Evolutionary conservation across 2,797 vertebrate genomes (phyloP), one percentile per base, ranked within the genome.

Genomic region (Micromesistius poutassou): DNA sequence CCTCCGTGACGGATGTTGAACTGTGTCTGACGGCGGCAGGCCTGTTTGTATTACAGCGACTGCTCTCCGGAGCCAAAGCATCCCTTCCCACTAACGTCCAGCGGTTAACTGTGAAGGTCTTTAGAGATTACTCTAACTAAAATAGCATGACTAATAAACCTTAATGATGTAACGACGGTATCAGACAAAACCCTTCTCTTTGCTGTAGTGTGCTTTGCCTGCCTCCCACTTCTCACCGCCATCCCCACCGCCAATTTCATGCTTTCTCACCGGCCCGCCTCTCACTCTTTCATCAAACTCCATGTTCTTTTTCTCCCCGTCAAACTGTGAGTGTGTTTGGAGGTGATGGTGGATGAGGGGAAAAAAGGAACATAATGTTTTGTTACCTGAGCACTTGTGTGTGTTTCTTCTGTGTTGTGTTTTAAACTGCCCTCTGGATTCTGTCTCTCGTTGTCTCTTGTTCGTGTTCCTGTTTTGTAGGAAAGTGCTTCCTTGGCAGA

Each of bases 401-500:
- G 86, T 91, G 84, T 92, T 94, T 94, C 87, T 91, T 83, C 91
- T 94, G 83, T 95, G 19, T 90, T 89, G 83, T 92, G 93, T 93
- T 93, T 83, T 93, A 88, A 94, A 91, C 92, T 94, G 86, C 94
- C 90, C 86, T 94, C 89, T 94, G 94, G 87, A 88, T 90, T 91
- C 87, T 93, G 80, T 91, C 93, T 94, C 92, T 96, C 88, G 92
- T 95, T 95, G 92, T 95, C 94, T 95, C 87, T 95, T 96, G 91
- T 96, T 92, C 91, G 95, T 96, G 94, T 97, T 85, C 96, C 93
- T 96, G 87, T 96, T 96, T 98, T 97, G 91, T 99, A 99, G 98
- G 98, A 99, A 98, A 99, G 98, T 96, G 98, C 98, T 97, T 98
- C 98, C 95, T 96, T 99, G 97, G 98, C 98, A 97, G 98, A 99